Evolutionary conservation across 2,888 invertebrate species (phyloP), one percentile per base, ranked within the genome.

Genomic region (Stenichneumon culpator): DNA sequence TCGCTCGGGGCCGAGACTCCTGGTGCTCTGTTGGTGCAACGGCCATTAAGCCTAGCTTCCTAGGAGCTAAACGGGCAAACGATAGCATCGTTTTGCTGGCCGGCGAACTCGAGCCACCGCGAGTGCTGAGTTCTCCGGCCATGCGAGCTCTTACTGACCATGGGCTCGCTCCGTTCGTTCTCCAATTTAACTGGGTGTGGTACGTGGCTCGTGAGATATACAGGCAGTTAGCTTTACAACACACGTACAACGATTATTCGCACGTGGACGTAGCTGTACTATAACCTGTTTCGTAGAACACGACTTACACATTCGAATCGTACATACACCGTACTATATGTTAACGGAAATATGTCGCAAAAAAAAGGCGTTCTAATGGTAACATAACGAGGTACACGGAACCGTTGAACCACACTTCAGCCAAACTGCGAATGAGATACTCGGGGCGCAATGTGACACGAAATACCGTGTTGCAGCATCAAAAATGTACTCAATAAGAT

Each of bases 51-150:
- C 79, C 79, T 80, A 85, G 86, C 81, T 83, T 87, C 87, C 86
- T 87, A 86, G 86, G 86, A 87, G 87, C 84, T 87, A 81, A 87
- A 86, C 86, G 80, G 83, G 82, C 77, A 78, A 85, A 85, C 80
- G 87, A 87, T 87, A 86, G 79, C 50, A 87, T 87, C 86, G 78
- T 86, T 74, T 52, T 70, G 69, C 84, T 65, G 73, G 72, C 67
- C 75, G 47, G 79, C 68, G 57, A 70, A 74, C 82, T 50, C 70
- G 69, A 32, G 54, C 50, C 57, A 22, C 47, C 70, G 39, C 39
- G 36, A 81, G 28, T 78, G 52, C 68, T 19, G 68, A 39, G 19
- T 25, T 16, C 69, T 32, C 47, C 81, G 65, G 60, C 25, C 79
- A 60, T 75, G 78, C 69, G 63, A 28, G 63, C 57, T 25, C 25